These are phyloP conservation scores for Trichogramma dendrolimi DNA, from an alignment of 2,888 invertebrate genomes.

Conservation along the genomic window DNA sequence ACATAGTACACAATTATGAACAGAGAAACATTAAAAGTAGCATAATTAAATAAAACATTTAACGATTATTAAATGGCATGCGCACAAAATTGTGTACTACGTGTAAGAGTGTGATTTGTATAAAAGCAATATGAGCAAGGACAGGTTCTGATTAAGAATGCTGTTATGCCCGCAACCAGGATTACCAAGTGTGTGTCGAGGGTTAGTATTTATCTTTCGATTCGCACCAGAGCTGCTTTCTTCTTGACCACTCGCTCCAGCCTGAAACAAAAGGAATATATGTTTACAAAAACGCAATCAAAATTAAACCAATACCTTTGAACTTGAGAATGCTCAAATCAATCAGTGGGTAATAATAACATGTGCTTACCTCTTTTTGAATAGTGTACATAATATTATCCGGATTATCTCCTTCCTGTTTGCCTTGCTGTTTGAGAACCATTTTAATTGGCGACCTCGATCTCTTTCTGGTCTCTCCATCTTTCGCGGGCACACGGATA, in stretches of 20 bases:
- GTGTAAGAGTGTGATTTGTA: constrained; percentile 19
- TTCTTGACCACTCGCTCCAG: constrained; percentile 50
- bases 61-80: background rate
- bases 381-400: constrained; percentile 63
- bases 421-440: constrained; percentile 64
- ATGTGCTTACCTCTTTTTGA: constrained; percentile 62
- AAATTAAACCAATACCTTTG: background rate
- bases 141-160: constrained; percentile 45
- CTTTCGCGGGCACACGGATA: constrained; percentile 62
- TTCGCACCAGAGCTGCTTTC: constrained; percentile 54
- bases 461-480: constrained; percentile 59
- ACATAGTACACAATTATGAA: too few species aligned
- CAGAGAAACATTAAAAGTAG: too few species aligned
- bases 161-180: constrained; percentile 53
- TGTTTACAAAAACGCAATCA: constrained; percentile 1
- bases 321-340: background rate
- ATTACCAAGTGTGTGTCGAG: constrained; percentile 53
- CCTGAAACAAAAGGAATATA: constrained; percentile 40
- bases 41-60: too few species aligned
- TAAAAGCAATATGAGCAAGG: constrained; percentile 29
- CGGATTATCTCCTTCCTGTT: constrained; percentile 54
- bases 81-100: background rate
- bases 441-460: constrained; percentile 71
- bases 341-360: constrained; percentile 2
- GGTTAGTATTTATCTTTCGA: constrained; percentile 53